A percentile compares a stretch with the other conserved stretches of the same genome.
Conservation (phyloP, 2,888 invertebrate genomes). For the Chymomyza fuscimana region DNA sequence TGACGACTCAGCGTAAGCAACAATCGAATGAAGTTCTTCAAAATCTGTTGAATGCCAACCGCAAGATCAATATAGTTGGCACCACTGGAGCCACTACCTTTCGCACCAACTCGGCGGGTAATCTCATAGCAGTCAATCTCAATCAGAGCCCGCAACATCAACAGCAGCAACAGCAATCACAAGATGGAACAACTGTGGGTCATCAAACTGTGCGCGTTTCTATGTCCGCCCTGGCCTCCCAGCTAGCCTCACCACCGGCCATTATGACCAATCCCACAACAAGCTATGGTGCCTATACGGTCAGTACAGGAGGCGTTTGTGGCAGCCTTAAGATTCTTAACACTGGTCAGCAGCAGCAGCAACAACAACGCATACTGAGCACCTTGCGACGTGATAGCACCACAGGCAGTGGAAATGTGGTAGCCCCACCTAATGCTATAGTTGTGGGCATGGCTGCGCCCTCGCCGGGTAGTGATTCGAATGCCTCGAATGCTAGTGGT, state of each 20-base stretch:
- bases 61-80: conserved; percentile 77
- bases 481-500: conserved; percentile 80
- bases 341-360: conserved; percentile 59
- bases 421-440: conserved; percentile 73
- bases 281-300: conserved; percentile 74
- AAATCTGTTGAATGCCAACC: conserved; percentile 76
- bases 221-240: conserved; percentile 80
- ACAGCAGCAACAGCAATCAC: conserved; percentile 46
- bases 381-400: conserved; percentile 80
- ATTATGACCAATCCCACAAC: conserved; percentile 78
- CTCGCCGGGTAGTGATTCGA: conserved; percentile 79
- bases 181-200: conserved; percentile 39
- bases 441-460: conserved; percentile 80
- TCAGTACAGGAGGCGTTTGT: conserved; percentile 60
- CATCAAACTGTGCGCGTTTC: conserved; percentile 79
- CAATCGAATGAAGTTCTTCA: conserved; percentile 77
- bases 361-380: conserved; percentile 76
- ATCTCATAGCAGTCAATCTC: conserved; percentile 73
- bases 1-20: conserved; percentile 70
- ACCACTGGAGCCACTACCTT: conserved; percentile 66
- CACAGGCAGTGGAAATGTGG: conserved; percentile 50
- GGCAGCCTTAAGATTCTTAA: conserved; percentile 71
- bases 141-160: conserved; percentile 49
- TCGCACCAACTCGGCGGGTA: conserved; percentile 76
- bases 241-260: conserved; percentile 79